Evolutionary conservation across 2,113 vertebrate genomes (phyloP).

Genomic region (Dolichotis patagonum): DNA sequence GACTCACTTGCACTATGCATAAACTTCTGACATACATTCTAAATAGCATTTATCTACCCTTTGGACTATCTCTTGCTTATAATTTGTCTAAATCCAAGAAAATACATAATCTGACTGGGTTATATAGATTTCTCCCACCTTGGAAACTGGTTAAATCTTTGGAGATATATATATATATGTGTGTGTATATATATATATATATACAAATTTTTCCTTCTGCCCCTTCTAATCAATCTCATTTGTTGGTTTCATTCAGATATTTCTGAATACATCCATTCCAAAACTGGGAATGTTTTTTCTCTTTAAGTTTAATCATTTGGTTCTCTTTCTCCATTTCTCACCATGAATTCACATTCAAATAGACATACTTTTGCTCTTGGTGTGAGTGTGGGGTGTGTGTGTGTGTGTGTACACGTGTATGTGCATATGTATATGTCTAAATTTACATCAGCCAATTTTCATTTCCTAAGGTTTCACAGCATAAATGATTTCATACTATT

Average conservation of each 20-base stretch:
- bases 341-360: conserved; percentile 14
- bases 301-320: not conserved
- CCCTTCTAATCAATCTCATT: not conserved
- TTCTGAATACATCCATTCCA: not conserved
- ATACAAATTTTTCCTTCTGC: conserved; percentile 53
- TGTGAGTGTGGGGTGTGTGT: fast-evolving
- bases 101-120: conserved; percentile 44
- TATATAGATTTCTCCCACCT: conserved; percentile 47
- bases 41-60: not conserved
- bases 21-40: not conserved
- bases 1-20: not conserved
- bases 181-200: too few relatives aligned
- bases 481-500: conserved; percentile 64
- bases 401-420: fast-evolving
- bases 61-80: not conserved
- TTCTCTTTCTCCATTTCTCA: not conserved
- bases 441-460: conserved; percentile 6
- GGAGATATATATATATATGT: not conserved
- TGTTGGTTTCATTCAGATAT: conserved; percentile 51
- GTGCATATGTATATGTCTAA: not conserved
- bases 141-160: conserved; percentile 12
- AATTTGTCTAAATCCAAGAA: conserved; percentile 61
- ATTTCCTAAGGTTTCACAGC: not conserved
- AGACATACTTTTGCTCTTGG: not conserved
- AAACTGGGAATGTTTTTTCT: not conserved